phyloP scores from a whole-genome alignment of 1,140 invertebrate genomes.

The Medauroidea extradentata region DNA sequence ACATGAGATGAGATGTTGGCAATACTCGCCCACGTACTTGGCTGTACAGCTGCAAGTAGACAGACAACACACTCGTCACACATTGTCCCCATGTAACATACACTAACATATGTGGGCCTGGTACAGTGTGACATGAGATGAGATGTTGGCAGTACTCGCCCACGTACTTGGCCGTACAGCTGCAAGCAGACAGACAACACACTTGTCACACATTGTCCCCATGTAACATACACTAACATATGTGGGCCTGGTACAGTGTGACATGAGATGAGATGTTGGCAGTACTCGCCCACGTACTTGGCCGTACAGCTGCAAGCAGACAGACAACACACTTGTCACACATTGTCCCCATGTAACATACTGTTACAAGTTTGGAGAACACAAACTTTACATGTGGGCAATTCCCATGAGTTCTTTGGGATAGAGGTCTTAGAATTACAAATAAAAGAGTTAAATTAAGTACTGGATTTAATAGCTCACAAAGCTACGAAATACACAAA shows the following conservation, averaged over 20 bases:
- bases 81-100: no score
- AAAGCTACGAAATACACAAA: no score
- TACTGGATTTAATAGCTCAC: no score
- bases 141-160: conserved; percentile 91
- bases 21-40: conserved; percentile 89
- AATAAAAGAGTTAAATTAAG: no score
- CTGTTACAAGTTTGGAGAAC: no score
- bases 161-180: conserved; percentile 84
- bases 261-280: conserved; percentile 89
- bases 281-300: conserved; percentile 89
- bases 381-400: no score
- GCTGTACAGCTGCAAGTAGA: conserved; percentile 81
- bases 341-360: no score
- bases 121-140: conserved; percentile 86
- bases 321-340: conserved; percentile 17
- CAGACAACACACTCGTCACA: conserved; percentile 18
- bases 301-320: conserved; percentile 81
- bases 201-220: neutral
- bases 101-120: no score
- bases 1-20: conserved; percentile 89
- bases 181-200: conserved; percentile 59
- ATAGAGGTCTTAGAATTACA: no score
- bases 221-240: no score
- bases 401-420: no score
- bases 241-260: conserved; percentile 68